Percentiles rank a stretch among this genome's conserved stretches.
These are phyloP conservation scores for Aphrocallistes beatrix DNA, from an alignment of 37 sponge, comb jelly and placozoan genomes.

Conservation along the genomic window DNA sequence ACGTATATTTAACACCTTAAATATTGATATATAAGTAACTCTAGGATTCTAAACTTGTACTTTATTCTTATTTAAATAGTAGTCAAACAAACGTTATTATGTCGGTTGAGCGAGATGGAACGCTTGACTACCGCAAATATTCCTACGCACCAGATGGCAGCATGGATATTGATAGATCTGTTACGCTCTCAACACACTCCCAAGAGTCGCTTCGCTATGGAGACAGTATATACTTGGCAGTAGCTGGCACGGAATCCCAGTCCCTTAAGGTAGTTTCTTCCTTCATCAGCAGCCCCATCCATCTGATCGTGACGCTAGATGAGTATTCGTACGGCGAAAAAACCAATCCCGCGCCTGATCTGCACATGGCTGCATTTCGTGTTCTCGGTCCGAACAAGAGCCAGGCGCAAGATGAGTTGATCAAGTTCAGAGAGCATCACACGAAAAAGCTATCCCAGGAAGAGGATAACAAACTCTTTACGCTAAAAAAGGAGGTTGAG, in stretches of 20 bases:
- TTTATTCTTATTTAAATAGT: too few species aligned
- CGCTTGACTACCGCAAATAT: not conserved
- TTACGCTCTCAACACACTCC: not conserved
- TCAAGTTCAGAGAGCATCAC: not conserved
- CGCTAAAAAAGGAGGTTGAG: constrained; percentile 21
- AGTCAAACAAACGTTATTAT: not conserved
- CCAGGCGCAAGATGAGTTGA: constrained; percentile 26
- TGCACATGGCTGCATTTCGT: constrained; percentile 36
- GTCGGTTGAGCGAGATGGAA: not conserved
- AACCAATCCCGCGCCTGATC: not conserved
- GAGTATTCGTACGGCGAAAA: constrained; percentile 1
- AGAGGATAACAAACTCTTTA: not conserved
- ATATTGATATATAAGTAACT: too few species aligned
- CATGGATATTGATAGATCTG: not conserved
- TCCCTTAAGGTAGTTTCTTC: not conserved
- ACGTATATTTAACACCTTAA: too few species aligned
- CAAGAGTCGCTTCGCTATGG: not conserved
- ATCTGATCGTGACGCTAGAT: constrained; percentile 1
- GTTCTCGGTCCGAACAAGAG: constrained; percentile 49
- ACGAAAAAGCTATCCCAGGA: not conserved
- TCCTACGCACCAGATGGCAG: not conserved
- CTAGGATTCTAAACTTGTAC: too few species aligned
- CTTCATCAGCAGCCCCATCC: constrained; percentile 9
- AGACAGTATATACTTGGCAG: not conserved
- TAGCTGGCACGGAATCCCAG: not conserved